Percentiles rank a stretch among this genome's conserved stretches.
Conservation (phyloP, 2,888 invertebrate genomes). For the Erebia ligea region DNA sequence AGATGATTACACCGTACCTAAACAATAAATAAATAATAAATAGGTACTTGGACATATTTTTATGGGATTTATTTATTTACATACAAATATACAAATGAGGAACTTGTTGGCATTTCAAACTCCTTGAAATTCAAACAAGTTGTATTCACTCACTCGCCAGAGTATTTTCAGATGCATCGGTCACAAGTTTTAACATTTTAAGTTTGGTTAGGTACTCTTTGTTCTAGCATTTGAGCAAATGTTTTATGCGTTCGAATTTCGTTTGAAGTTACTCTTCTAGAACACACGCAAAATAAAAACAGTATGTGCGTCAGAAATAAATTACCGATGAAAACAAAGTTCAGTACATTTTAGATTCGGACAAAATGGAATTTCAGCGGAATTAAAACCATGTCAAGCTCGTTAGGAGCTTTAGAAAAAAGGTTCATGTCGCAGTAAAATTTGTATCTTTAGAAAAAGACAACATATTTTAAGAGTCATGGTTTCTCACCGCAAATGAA, state of each 20-base stretch:
- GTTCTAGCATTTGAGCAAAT: neutral
- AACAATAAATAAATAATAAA: too few species aligned
- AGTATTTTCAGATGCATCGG: slow-evolving; percentile 21
- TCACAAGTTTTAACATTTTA: neutral
- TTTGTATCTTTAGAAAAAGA: too few species aligned
- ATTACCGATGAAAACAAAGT: neutral
- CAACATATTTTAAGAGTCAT: too few species aligned
- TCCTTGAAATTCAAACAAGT: slow-evolving; percentile 29
- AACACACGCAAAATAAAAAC: neutral
- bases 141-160: slow-evolving; percentile 27
- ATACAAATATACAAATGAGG: neutral
- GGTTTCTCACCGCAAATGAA: too few species aligned
- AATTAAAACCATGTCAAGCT: slow-evolving; percentile 1
- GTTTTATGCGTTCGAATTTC: neutral
- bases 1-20: too few species aligned
- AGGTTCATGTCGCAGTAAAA: too few species aligned
- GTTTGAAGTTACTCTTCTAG: neutral
- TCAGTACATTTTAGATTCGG: neutral
- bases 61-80: too few species aligned
- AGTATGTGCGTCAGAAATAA: slow-evolving; percentile 1
- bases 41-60: too few species aligned
- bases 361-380: neutral
- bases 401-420: neutral
- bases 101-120: slow-evolving; percentile 18
- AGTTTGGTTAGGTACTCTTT: neutral